Percentiles rank a stretch among this genome's conserved stretches.
Conservation (phyloP, 2,888 invertebrate genomes). For the Epirrhoe tristata region DNA sequence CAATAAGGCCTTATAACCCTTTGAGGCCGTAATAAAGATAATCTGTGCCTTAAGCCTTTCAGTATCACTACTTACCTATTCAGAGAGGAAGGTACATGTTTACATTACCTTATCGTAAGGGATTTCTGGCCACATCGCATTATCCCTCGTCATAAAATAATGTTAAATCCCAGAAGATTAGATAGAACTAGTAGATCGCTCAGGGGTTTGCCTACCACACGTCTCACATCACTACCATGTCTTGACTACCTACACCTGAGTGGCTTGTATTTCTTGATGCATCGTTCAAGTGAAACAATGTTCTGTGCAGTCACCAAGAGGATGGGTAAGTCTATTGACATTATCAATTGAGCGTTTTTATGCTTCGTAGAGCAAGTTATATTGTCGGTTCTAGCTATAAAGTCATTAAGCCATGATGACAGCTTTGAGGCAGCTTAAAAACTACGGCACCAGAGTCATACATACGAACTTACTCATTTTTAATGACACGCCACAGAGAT, state of each 20-base stretch:
- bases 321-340: no score
- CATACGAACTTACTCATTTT: not conserved
- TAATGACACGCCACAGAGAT: not conserved
- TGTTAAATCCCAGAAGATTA: not conserved
- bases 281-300: no score
- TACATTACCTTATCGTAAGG: not conserved
- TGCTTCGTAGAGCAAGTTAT: no score
- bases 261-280: no score
- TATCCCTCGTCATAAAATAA: conserved; percentile 2
- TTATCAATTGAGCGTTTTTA: no score
- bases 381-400: no score
- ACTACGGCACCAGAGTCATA: not conserved
- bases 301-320: no score
- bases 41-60: not conserved
- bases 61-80: conserved; percentile 3
- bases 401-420: no score
- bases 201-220: not conserved
- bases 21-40: not conserved
- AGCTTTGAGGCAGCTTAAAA: not conserved
- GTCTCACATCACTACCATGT: not conserved
- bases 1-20: not conserved
- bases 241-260: no score
- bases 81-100: conserved; percentile 1
- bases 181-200: not conserved
- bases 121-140: conserved; percentile 3